These are phyloP conservation scores for Glyphotaelius pellucidus DNA, from an alignment of 2,888 invertebrate genomes.

Conservation along the genomic window DNA sequence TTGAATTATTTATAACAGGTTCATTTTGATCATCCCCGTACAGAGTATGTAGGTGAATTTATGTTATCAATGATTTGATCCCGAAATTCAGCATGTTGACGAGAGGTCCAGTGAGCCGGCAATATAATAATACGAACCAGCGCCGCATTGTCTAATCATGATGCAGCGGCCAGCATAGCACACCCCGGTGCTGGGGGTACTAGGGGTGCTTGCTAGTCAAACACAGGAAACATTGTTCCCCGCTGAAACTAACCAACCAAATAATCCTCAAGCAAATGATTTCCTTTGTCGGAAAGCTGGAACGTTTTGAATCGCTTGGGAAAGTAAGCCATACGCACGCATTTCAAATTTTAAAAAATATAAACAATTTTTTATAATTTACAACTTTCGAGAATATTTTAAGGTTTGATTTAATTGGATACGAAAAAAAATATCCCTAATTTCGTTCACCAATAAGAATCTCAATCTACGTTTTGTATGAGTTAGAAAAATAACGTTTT, in stretches of 20 bases:
- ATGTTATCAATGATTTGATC: background rate
- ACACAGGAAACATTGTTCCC: background rate
- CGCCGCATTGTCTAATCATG: slow-evolving; percentile 2
- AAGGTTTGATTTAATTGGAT: too few species aligned
- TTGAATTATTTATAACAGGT: background rate
- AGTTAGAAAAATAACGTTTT: too few species aligned
- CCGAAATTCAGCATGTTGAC: background rate
- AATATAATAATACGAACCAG: background rate
- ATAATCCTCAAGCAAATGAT: background rate
- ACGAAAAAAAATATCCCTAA: too few species aligned
- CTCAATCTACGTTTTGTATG: too few species aligned
- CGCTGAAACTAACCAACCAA: background rate
- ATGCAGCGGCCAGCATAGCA: background rate
- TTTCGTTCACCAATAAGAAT: too few species aligned
- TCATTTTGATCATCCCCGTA: background rate
- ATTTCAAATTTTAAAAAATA: background rate
- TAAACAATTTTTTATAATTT: too few species aligned
- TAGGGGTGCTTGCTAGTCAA: background rate
- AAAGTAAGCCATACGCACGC: background rate
- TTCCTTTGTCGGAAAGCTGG: background rate
- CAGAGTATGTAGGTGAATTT: background rate
- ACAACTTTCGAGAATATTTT: too few species aligned
- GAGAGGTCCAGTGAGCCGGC: background rate
- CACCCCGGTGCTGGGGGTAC: background rate
- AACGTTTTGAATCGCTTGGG: background rate